Percentiles rank a stretch among this genome's conserved stretches.
Conservation (phyloP, 2,797 vertebrate genomes). For the Phrynocephalus forsythii region DNA sequence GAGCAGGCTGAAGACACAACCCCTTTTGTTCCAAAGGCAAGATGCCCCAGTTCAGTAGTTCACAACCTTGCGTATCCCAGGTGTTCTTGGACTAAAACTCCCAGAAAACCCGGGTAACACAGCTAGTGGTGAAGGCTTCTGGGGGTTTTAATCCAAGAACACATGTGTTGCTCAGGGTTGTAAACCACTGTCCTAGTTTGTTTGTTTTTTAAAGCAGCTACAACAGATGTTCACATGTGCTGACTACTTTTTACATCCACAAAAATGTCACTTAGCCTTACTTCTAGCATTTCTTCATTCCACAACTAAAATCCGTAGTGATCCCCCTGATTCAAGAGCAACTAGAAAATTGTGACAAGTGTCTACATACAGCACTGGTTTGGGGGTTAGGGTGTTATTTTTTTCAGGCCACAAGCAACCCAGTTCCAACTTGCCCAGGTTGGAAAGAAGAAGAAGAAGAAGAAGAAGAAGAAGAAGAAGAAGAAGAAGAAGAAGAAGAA, state of each 20-base stretch:
- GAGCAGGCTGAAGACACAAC: background rate
- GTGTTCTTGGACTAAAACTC: no score
- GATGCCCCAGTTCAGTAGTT: background rate
- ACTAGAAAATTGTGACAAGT: slow-evolving; percentile 39
- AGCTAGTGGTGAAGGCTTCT: no score
- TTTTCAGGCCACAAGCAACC: slow-evolving; percentile 56
- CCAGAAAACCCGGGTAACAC: no score
- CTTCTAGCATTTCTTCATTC: background rate
- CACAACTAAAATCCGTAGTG: background rate
- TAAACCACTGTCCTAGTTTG: no score
- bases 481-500: slow-evolving; percentile 42
- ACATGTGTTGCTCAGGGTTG: no score
- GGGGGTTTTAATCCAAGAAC: background rate
- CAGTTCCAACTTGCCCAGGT: slow-evolving; percentile 40
- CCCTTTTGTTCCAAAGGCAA: background rate
- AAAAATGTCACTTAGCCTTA: background rate
- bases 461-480: slow-evolving; percentile 29
- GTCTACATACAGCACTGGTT: slow-evolving; percentile 34
- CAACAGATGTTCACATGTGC: slow-evolving; percentile 3
- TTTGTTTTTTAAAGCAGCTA: background rate
- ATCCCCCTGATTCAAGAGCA: background rate
- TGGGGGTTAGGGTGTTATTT: background rate
- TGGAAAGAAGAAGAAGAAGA: background rate
- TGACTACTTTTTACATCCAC: background rate
- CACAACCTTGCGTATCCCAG: no score